Evolutionary conservation across 2,888 invertebrate species (phyloP), one percentile per base, ranked within the genome.

Genomic region (Heliconius charithonia): DNA sequence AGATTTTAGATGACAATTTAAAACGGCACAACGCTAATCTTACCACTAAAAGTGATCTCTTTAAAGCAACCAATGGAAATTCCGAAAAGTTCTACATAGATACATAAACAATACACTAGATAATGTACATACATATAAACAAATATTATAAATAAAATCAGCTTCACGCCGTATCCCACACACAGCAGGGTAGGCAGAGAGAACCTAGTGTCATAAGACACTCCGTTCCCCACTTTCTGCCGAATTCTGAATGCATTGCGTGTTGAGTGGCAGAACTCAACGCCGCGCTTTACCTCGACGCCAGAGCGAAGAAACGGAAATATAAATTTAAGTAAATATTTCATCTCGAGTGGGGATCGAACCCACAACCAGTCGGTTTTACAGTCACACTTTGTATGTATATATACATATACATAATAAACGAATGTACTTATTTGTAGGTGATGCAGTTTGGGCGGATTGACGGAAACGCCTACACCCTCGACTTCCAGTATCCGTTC

Each of bases 361-460:
- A n/a, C n/a, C n/a, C n/a, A n/a, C n/a, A n/a, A n/a, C n/a, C n/a
- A n/a, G n/a, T n/a, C n/a, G n/a, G n/a, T n/a, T n/a, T n/a, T n/a
- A n/a, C n/a, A n/a, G n/a, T n/a, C n/a, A n/a, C n/a, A n/a, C n/a
- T n/a, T n/a, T n/a, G n/a, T n/a, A n/a, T n/a, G n/a, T n/a, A 51
- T 51, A 56, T 56, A n/a, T 10, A 56, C 9, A 56, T 56, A 22
- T 56, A 56, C 41, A 56, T 51, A 51, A 51, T 19, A 51, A 51
- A 51, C 19, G 19, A 19, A 19, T 19, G 51, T 13, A 29, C 59
- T 73, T 67, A 56, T 27, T 77, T 41, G n/a, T 92, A 99, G 99
- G 99, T 99, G 81, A 99, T 99, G 99, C 99, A 99, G 94, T 99
- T 99, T 93, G 99, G 99, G 19, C 96, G 99, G 81, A 99, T 99